Percentiles rank a stretch among this genome's conserved stretches.
These are phyloP conservation scores for Carabus problematicus DNA, from an alignment of 2,888 invertebrate genomes.

Conservation along the genomic window DNA sequence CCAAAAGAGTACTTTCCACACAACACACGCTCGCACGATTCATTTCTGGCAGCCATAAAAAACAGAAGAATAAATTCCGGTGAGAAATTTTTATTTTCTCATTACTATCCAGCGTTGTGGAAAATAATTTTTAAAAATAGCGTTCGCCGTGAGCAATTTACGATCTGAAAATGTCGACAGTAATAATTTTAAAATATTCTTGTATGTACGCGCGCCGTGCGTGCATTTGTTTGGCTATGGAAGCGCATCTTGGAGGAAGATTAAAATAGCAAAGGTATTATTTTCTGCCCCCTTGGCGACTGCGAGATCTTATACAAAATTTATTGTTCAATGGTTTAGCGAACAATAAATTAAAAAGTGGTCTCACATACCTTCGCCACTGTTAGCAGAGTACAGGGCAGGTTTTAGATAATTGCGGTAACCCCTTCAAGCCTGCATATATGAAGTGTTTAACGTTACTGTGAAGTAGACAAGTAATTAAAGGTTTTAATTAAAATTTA, in stretches of 20 bases:
- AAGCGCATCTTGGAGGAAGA: slow-evolving; percentile 23
- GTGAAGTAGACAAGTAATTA: too few relatives aligned
- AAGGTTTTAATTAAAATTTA: too few relatives aligned
- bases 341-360: slow-evolving; percentile 36
- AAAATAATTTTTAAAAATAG: slow-evolving; percentile 12
- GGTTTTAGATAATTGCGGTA: too few relatives aligned
- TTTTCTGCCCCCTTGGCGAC: slow-evolving; percentile 25
- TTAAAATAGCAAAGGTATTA: slow-evolving; percentile 35
- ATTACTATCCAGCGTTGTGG: slow-evolving; percentile 10
- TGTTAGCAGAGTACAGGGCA: too few relatives aligned
- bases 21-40: neutral
- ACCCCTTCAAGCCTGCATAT: too few relatives aligned
- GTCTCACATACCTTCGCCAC: neutral
- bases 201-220: neutral
- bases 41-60: neutral
- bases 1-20: too few relatives aligned
- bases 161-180: slow-evolving; percentile 21
- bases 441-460: too few relatives aligned
- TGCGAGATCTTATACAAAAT: slow-evolving; percentile 36
- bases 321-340: slow-evolving; percentile 27
- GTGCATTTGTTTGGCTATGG: neutral
- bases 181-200: slow-evolving; percentile 39
- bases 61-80: slow-evolving; percentile 13
- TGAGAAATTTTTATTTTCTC: slow-evolving; percentile 28
- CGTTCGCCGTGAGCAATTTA: slow-evolving; percentile 28